phyloP scores from a whole-genome alignment of 2,113 vertebrate genomes.

The Otis tarda region DNA sequence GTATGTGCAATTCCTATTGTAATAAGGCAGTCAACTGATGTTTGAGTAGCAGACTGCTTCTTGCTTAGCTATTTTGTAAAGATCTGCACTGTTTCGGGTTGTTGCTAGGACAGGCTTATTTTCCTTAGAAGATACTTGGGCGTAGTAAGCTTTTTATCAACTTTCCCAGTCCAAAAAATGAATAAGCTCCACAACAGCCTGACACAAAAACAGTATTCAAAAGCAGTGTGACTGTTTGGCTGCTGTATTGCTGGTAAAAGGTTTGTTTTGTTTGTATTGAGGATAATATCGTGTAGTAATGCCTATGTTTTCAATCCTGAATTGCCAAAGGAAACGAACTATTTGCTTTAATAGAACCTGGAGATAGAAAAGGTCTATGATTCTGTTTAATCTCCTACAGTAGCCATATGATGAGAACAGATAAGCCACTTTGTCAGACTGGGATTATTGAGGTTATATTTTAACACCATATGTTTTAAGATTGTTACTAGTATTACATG shows the following conservation, averaged over 20 bases:
- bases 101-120: background rate
- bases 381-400: slow-evolving; percentile 44
- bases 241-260: background rate
- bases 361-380: background rate
- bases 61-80: background rate
- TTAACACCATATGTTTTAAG: slow-evolving; percentile 41
- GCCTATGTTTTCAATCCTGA: background rate
- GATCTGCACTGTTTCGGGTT: background rate
- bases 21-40: background rate
- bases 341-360: background rate
- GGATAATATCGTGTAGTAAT: background rate
- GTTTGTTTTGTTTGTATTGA: background rate
- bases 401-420: slow-evolving; percentile 38
- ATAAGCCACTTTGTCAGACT: slow-evolving; percentile 57
- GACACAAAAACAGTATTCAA: background rate
- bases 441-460: slow-evolving; percentile 50
- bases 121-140: background rate
- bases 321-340: background rate
- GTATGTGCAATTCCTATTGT: background rate
- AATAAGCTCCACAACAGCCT: background rate
- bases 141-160: background rate
- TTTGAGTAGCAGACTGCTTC: background rate
- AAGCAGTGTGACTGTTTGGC: background rate
- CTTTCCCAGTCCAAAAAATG: background rate
- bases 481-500: background rate